Evolutionary conservation across 2,888 invertebrate genomes (phyloP), one percentile per base, ranked within the genome.

Genomic region (Caenorhabditis uteleia): DNA sequence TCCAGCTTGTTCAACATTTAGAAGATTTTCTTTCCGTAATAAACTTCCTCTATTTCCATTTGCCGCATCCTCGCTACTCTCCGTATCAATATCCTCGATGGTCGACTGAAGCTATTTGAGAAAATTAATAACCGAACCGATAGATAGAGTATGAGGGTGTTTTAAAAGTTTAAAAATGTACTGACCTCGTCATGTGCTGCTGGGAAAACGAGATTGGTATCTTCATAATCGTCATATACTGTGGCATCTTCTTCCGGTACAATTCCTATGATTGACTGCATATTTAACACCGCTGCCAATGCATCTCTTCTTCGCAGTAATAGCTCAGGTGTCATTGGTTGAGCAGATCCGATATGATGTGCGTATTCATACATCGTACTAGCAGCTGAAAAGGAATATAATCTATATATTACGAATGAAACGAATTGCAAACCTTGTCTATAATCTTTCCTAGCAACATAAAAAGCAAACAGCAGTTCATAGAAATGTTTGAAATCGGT

Each of bases 331-430:
- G 68, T 69, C 66, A 66, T 66, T 34, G 72, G 68, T 2, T 65
- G 31, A 16, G 72, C 65, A 10, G 58, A 40, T 20, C 65, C 59
- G 20, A 79, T 55, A 14, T 68, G 65, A 23, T 53, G 47, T 8
- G 72, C 65, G 38, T 62, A 70, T 12, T 73, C 74, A 43, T 77
- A 73, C 75, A 76, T 70, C 7, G 67, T 50, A 44, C 67, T 57
- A 0, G 78, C 78, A 7, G 73, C 76, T 64, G 29, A 23, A 64
- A 46, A 40, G 12, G 18, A 14, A 34, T 4, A 12, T 3, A 18
- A 7, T 10, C 6, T 18, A 34, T 12, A 23, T 6, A 34, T 23
- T 21, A 23, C 47, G 10, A 23, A 5, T 47, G n/a, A 6, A 7
- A 2, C 16, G 3, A 50, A 42, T 12, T 25, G 3, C 54, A 7